Evolutionary conservation across 1,140 invertebrate species (phyloP).

Genomic region (Ceratoteleas bidentatus): DNA sequence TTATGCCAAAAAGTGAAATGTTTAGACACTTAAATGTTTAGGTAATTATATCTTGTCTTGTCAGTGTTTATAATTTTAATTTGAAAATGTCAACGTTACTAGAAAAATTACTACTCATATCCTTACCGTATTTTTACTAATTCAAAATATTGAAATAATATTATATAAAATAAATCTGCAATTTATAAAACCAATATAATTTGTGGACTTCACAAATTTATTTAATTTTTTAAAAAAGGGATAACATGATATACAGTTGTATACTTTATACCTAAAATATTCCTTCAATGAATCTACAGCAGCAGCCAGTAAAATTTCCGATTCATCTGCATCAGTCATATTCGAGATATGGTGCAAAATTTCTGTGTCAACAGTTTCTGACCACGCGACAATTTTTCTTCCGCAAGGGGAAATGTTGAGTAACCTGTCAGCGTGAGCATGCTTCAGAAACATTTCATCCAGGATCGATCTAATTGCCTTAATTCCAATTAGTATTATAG

Average conservation of each 20-base stretch:
- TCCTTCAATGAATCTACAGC: constrained; percentile 84
- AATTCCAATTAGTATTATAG: constrained; percentile 82
- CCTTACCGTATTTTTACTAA: too few species aligned
- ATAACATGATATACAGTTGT: too few species aligned
- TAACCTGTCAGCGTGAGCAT: constrained; percentile 81
- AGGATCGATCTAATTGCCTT: constrained; percentile 83
- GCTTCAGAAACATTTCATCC: constrained; percentile 82
- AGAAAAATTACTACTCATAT: too few species aligned
- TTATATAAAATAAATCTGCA: too few species aligned
- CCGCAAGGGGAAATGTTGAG: constrained; percentile 88
- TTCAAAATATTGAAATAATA: too few species aligned
- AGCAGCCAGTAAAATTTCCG: constrained; percentile 86
- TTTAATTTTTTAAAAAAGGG: too few species aligned
- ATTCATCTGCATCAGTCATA: constrained; percentile 84
- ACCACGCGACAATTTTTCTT: constrained; percentile 89
- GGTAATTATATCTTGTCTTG: too few species aligned
- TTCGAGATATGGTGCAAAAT: constrained; percentile 83
- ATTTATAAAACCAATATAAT: too few species aligned
- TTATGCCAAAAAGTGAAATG: too few species aligned
- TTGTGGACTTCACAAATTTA: too few species aligned
- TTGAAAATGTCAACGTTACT: neutral
- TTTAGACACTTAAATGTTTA: too few species aligned
- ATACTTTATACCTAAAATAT: constrained; percentile 82
- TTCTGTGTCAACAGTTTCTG: constrained; percentile 84
- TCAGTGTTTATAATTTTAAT: neutral